Percentiles rank a stretch among this genome's conserved stretches.
phyloP scores from a whole-genome alignment of 2,797 vertebrate species.

The Acipenser ruthenus region DNA sequence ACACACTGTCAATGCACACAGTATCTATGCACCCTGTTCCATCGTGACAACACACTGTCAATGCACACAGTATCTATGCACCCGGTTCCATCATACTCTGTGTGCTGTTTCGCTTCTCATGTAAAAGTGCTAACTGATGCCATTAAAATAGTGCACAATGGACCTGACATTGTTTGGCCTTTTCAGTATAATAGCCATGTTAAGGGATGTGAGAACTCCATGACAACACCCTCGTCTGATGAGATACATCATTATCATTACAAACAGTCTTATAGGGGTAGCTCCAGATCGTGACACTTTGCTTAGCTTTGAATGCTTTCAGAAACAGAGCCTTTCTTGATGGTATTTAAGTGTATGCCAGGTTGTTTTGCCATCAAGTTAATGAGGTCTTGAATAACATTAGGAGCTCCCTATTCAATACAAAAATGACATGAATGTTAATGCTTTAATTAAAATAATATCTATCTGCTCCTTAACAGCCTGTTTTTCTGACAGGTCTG shows the following conservation, averaged over 20 bases:
- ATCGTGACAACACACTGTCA: too few relatives aligned
- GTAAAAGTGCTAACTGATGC: too few relatives aligned
- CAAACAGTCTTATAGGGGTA: slow-evolving; percentile 7
- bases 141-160: too few relatives aligned
- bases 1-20: too few relatives aligned
- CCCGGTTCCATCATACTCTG: too few relatives aligned
- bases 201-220: slow-evolving; percentile 2
- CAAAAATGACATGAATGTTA: not conserved
- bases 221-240: slow-evolving; percentile 1
- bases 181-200: slow-evolving; percentile 2
- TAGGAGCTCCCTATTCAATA: slow-evolving; percentile 3
- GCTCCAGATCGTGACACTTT: slow-evolving; percentile 6
- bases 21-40: too few relatives aligned
- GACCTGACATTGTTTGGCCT: too few relatives aligned
- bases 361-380: slow-evolving; percentile 18
- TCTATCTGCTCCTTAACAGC: not conserved
- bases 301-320: slow-evolving; percentile 6
- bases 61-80: too few relatives aligned
- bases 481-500: not conserved
- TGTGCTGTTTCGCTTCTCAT: too few relatives aligned
- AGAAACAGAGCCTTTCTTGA: slow-evolving; percentile 13
- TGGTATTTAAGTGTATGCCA: slow-evolving; percentile 10
- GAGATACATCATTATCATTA: slow-evolving; percentile 17
- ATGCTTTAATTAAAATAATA: slow-evolving; percentile 3
- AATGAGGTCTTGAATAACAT: slow-evolving; percentile 17